Base-by-base conservation (phyloP, 1,140 invertebrate species). In the Drosophila nannoptera region DNA sequence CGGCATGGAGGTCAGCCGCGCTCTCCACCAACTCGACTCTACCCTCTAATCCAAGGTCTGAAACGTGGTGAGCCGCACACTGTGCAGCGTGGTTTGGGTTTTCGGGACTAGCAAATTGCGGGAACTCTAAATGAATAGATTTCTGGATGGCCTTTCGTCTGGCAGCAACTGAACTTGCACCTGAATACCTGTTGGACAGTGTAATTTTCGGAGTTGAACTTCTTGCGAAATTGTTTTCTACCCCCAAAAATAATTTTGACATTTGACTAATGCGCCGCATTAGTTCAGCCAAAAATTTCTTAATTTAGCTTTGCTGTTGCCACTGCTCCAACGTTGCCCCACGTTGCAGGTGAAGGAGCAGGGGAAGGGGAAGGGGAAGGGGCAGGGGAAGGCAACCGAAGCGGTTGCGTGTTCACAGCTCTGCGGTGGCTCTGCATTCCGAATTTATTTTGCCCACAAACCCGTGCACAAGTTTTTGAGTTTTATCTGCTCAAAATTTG, bases 261-360 rank as follows among this genome's bases (percentile, higher is more conserved):
- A 84, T 84, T 83, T 83, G 81, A 84, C 80, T 80, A 83, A 83
- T 83, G 76, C 76, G 46, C 50, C 49, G 60, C 81, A 83, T 83
- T 83, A 83, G 80, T 83, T 83, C 81, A 73, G 77, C 73, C 80
- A 80, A 76, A 83, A 84, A 84, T 83, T 80, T 84, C 80, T 76
- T 80, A 74, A 83, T 80, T 84, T 84, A 83, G 70, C 72, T 62
- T 75, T 66, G 77, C 75, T 48, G 43, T 52, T 73, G 69, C 56
- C 48, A 46, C 63, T 48, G 62, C 40, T 55, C 40, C 16, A 64
- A 68, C 59, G 42, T 56, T 52, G 36, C 16, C 31, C 14, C 45
- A 14, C 11, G 45, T 22, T 22, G 22, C 1, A 22, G 22, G 22
- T 3, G 22, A 22, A 22, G 22, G 22, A n/a, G n/a, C n/a, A n/a